These are phyloP conservation scores for Liasis olivaceus DNA, from an alignment of 2,797 vertebrate species.

Conservation along the genomic window DNA sequence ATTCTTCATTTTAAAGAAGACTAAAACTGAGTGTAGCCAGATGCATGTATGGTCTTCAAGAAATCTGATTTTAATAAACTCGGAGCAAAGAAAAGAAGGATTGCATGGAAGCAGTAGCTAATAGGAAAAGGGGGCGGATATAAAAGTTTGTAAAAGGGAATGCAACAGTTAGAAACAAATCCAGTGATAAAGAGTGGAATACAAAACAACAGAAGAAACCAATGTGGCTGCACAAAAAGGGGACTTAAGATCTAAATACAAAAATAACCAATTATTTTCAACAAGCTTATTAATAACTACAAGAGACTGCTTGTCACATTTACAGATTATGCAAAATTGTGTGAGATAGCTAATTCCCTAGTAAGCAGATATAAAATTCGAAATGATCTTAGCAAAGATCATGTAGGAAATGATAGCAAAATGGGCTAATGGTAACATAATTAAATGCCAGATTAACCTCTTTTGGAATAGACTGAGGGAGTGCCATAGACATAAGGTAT, in stretches of 20 bases:
- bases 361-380: no score
- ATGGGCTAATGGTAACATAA: no score
- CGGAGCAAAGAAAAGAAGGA: neutral
- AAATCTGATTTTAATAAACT: neutral
- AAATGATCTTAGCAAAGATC: no score
- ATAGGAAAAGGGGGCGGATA: neutral
- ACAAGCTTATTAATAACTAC: no score
- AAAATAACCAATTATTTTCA: neutral
- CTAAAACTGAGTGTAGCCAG: neutral
- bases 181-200: neutral
- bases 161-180: neutral
- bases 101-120: neutral
- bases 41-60: neutral
- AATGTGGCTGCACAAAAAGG: neutral
- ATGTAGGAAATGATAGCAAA: no score
- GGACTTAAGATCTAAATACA: neutral
- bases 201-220: neutral
- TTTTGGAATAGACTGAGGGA: neutral
- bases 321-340: no score
- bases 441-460: neutral
- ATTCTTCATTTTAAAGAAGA: neutral
- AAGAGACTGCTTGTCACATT: no score
- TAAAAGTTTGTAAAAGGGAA: neutral
- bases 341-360: no score
- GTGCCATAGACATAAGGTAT: neutral